Evolutionary conservation across 2,888 invertebrate species (phyloP), one percentile per base, ranked within the genome.

Genomic region (Drosophila nr. medialis): DNA sequence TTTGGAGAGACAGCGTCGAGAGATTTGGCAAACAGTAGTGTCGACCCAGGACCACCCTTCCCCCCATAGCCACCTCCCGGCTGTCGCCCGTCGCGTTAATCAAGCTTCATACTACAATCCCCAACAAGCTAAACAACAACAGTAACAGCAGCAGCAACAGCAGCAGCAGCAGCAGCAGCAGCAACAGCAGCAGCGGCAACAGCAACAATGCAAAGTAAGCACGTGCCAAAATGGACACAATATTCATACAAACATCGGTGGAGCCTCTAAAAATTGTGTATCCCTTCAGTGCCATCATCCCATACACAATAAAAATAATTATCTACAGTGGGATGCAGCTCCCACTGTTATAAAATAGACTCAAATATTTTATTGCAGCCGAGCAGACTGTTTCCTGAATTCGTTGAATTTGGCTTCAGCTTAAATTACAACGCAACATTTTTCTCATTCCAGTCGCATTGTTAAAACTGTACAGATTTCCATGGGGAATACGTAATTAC

Each of bases 1-100:
- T 86, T 86, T 86, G 81, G 81, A 86, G 86, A 89, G 86, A 86
- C 86, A 81, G 80, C 84, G 80, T 68, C 86, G 77, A 88, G 89
- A 86, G 85, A 86, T 88, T 86, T 88, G 86, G 80, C 84, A 84
- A 83, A 87, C 83, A 84, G 76, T 80, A 66, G 49, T 53, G 77
- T 58, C 64, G n/a, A 32, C 59, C 45, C 56, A 54, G 38, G 29
- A 53, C 67, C 38, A 42, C 15, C 45, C 53, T 21, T 29, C 18
- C 18, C 50, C 8, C 27, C 36, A 18, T 6, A n/a, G 6, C 15
- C 48, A 38, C 59, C 24, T n/a, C 10, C 15, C 48, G 34, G 59
- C 24, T 24, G 10, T 7, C 21, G n/a, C 30, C 58, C 18, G 27
- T 45, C 83, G 77, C 84, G 77, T 88, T 88, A 86, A 88, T 86